phyloP scores from a whole-genome alignment of 2,888 invertebrate species.

The Erpobdella octoculata region DNA sequence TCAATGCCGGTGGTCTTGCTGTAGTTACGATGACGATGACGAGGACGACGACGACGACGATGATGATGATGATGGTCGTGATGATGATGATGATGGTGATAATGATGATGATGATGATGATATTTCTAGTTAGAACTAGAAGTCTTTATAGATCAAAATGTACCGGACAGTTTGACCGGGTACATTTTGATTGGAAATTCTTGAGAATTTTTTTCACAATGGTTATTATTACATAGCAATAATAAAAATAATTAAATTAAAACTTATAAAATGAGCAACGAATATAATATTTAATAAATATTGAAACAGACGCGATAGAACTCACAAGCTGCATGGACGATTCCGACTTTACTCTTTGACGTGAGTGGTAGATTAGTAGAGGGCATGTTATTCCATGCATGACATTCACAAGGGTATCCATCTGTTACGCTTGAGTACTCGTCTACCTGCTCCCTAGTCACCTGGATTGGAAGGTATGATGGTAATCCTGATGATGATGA shows the following conservation, averaged over 20 bases:
- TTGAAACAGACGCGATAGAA: too few species aligned
- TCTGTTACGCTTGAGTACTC: conserved; percentile 73
- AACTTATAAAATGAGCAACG: too few species aligned
- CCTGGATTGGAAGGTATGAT: neutral
- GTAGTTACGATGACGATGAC: neutral
- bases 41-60: neutral
- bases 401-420: conserved; percentile 74
- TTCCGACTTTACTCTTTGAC: neutral
- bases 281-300: too few species aligned
- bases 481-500: neutral
- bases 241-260: too few species aligned
- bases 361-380: neutral
- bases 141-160: too few species aligned
- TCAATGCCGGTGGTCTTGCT: neutral
- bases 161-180: too few species aligned
- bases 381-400: conserved; percentile 62
- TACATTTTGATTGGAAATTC: too few species aligned
- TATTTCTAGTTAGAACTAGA: neutral
- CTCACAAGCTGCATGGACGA: conserved; percentile 15
- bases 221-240: too few species aligned
- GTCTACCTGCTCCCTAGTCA: conserved; percentile 60
- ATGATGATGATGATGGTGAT: conserved; percentile 16
- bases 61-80: neutral
- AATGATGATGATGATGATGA: neutral
- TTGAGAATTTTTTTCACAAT: too few species aligned